phyloP scores from a whole-genome alignment of 2,888 invertebrate genomes.

The Leucania comma region DNA sequence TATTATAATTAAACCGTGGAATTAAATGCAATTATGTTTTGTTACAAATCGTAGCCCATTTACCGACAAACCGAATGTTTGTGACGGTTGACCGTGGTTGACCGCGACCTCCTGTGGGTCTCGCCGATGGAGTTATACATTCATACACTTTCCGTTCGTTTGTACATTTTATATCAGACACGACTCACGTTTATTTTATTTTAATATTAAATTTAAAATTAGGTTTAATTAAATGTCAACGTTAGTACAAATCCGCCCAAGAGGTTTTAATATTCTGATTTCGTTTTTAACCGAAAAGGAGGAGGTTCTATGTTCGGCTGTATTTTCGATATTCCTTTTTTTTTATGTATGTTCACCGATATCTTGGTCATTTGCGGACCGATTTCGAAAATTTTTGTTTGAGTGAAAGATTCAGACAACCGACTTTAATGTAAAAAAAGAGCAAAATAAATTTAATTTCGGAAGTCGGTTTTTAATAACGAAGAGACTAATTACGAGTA shows the following conservation, averaged over 20 bases:
- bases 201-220: background rate
- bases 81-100: slow-evolving; percentile 44
- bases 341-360: too few relatives aligned
- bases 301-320: too few relatives aligned
- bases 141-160: slow-evolving; percentile 24
- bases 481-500: too few relatives aligned
- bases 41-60: slow-evolving; percentile 24
- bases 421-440: too few relatives aligned
- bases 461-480: too few relatives aligned
- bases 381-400: too few relatives aligned
- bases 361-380: too few relatives aligned
- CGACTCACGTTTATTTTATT: slow-evolving; percentile 21
- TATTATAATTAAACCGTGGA: background rate
- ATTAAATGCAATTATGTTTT: slow-evolving; percentile 5
- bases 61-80: slow-evolving; percentile 19
- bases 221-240: background rate
- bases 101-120: background rate
- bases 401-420: too few relatives aligned
- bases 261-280: slow-evolving; percentile 12
- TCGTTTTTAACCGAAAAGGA: too few relatives aligned
- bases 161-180: slow-evolving; percentile 45
- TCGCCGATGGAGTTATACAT: slow-evolving; percentile 6
- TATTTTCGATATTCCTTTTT: too few relatives aligned
- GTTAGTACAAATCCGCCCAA: background rate
- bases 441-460: too few relatives aligned